These are phyloP conservation scores for Suncus etruscus DNA, from an alignment of 2,113 vertebrate species.

Conservation along the genomic window DNA sequence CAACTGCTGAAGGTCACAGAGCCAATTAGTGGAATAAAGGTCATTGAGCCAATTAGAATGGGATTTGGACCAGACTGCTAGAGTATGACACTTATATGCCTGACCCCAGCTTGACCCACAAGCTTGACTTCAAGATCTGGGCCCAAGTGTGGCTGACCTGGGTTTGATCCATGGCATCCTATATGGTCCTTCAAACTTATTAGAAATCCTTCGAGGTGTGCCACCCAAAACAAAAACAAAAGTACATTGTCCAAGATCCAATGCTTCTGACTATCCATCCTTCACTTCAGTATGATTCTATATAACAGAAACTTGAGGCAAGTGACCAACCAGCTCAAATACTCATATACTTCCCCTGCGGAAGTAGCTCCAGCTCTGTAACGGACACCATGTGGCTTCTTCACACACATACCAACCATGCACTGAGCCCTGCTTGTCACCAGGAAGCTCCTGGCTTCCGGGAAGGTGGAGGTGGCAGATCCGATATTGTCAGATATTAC, in stretches of 20 bases:
- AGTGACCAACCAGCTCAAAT: rapidly evolving
- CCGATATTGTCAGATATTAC: neutral
- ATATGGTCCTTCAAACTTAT: too few relatives aligned
- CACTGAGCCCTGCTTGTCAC: neutral
- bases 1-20: neutral
- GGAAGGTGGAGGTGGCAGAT: neutral
- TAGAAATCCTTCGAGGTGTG: too few relatives aligned
- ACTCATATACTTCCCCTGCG: neutral
- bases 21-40: neutral
- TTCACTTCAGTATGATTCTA: neutral
- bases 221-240: too few relatives aligned
- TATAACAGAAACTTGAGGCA: neutral
- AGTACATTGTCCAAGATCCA: neutral
- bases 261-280: too few relatives aligned
- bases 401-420: neutral
- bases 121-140: too few relatives aligned
- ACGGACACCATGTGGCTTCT: neutral
- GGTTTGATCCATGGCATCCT: too few relatives aligned
- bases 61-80: neutral
- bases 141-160: too few relatives aligned
- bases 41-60: neutral
- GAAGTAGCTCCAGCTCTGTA: neutral
- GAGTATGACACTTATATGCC: neutral
- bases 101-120: neutral
- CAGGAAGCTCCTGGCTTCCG: neutral